phyloP scores from a whole-genome alignment of 2,888 invertebrate genomes.

The Spodoptera exigua region DNA sequence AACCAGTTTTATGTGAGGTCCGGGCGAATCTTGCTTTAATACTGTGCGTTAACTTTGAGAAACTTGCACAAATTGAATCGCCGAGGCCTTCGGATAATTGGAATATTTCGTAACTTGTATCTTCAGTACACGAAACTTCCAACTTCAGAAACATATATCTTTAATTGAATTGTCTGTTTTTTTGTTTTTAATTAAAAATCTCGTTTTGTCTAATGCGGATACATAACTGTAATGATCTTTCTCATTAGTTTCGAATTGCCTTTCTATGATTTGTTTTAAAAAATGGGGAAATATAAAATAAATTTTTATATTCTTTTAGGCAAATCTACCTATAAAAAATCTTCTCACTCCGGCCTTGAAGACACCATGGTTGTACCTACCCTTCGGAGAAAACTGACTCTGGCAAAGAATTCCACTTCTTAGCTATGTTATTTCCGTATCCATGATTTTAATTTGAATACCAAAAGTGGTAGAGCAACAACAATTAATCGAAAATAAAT shows the following conservation, averaged over 20 bases:
- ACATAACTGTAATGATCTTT: no score
- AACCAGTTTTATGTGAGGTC: conserved; percentile 73
- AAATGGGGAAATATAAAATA: no score
- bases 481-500: not conserved
- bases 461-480: not conserved
- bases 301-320: no score
- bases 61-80: conserved; percentile 77
- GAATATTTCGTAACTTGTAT: conserved; percentile 62
- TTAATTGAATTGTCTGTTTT: conserved; percentile 33
- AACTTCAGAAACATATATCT: conserved; percentile 47
- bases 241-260: no score
- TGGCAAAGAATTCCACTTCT: no score
- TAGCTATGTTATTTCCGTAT: not conserved
- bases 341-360: no score
- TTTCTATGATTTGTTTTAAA: no score
- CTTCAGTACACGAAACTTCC: conserved; percentile 50
- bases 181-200: conserved; percentile 5
- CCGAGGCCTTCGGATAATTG: conserved; percentile 64
- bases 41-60: conserved; percentile 62
- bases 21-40: conserved; percentile 65
- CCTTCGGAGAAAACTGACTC: no score
- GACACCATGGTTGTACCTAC: no score
- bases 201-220: no score
- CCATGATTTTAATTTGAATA: not conserved
- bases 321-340: no score